Conservation (phyloP, 64 coral and sea anemone genomes). For the Exaiptasia diaphana region DNA sequence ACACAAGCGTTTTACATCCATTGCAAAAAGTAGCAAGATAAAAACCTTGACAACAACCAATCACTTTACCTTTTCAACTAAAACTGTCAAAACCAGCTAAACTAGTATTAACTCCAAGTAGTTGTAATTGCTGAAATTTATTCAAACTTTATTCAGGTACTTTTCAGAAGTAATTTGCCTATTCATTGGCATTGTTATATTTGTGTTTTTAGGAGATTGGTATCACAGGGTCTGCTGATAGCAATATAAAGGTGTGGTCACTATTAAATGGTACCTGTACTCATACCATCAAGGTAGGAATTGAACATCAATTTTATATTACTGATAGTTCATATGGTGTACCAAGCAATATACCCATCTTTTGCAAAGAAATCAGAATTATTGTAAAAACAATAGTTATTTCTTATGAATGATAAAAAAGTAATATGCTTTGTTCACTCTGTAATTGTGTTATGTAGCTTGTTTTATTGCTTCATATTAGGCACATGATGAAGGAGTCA, state of each 20-base stretch:
- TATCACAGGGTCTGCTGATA: constrained; percentile 87
- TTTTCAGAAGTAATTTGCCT: neutral
- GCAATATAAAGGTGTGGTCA: constrained; percentile 89
- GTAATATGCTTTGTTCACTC: neutral
- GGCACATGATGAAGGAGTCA: constrained; percentile 90
- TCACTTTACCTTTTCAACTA: no score
- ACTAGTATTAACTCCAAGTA: neutral
- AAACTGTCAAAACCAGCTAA: no score
- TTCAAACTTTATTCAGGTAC: neutral
- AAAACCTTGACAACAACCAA: no score
- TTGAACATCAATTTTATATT: neutral
- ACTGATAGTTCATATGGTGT: no score
- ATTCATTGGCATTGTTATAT: neutral
- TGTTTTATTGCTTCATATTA: neutral
- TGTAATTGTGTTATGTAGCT: neutral
- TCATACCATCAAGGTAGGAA: constrained; percentile 77
- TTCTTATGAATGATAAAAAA: neutral
- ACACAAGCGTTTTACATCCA: no score
- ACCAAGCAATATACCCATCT: neutral
- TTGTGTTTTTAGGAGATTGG: constrained; percentile 71
- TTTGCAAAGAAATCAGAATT: neutral
- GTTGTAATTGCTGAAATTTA: neutral
- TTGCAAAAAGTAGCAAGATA: no score
- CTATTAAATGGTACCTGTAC: constrained; percentile 76
- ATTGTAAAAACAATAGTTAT: neutral